Conservation (phyloP, 1,140 invertebrate species). For the Drosophila setifemur region DNA sequence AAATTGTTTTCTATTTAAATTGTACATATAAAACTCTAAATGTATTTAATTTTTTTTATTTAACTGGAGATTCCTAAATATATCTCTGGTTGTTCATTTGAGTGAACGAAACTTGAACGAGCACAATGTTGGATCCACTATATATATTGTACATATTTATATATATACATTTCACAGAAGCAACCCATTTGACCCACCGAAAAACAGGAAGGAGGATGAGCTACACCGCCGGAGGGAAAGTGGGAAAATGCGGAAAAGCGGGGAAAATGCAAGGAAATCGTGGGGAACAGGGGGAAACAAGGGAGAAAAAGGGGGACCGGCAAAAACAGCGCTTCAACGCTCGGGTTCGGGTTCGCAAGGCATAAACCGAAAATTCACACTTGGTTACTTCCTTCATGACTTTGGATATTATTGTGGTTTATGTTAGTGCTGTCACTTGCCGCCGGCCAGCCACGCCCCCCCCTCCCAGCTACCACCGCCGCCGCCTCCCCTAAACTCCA, state of each 20-base stretch:
- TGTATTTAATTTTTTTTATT: no score
- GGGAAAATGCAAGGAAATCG: not conserved
- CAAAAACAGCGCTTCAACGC: constrained; percentile 28
- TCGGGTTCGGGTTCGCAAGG: constrained; percentile 52
- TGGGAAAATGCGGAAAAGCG: not conserved
- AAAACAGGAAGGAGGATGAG: constrained; percentile 15
- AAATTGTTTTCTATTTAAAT: no score
- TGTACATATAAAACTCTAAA: no score
- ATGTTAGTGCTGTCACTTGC: constrained; percentile 80
- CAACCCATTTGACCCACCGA: constrained; percentile 28
- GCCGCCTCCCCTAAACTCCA: not conserved
- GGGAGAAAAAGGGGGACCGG: not conserved
- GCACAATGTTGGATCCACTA: not conserved
- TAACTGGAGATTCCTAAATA: no score
- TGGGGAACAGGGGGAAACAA: not conserved
- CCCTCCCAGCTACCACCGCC: not conserved
- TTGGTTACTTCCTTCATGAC: constrained; percentile 81
- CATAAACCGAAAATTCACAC: constrained; percentile 80
- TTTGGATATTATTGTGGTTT: constrained; percentile 81
- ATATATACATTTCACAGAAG: not conserved
- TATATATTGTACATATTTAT: not conserved
- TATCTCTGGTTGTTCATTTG: no score
- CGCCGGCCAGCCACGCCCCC: constrained; percentile 38
- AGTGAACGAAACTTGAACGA: no score
- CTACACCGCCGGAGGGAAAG: constrained; percentile 7